phyloP scores from a whole-genome alignment of 92 coral and sea anemone species.

The Porites cylindrica region DNA sequence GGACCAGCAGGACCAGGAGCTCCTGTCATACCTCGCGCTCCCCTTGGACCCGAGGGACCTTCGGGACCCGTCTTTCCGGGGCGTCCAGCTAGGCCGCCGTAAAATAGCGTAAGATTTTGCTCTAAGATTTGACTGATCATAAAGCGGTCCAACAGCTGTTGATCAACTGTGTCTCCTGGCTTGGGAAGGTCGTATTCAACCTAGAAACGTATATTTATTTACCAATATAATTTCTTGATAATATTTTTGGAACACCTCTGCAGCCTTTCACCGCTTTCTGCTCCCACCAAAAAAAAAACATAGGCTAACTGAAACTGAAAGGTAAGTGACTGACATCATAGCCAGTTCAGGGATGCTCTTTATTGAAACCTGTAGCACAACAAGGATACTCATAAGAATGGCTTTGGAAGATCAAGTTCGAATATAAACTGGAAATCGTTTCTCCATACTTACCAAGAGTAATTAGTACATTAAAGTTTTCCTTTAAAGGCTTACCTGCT shows the following conservation, averaged over 20 bases:
- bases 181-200: constrained; percentile 85
- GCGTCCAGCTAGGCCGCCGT: constrained; percentile 94
- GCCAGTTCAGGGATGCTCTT: too few species aligned
- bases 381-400: not conserved
- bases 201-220: constrained; percentile 17
- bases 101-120: constrained; percentile 94
- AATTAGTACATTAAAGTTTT: not conserved
- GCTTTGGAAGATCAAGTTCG: not conserved
- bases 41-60: constrained; percentile 82
- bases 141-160: constrained; percentile 90
- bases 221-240: too few species aligned
- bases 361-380: too few species aligned
- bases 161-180: constrained; percentile 92
- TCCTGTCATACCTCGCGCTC: constrained; percentile 83
- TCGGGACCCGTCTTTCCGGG: constrained; percentile 85
- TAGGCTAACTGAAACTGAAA: too few species aligned
- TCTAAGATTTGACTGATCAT: constrained; percentile 97
- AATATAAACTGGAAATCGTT: not conserved
- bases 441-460: not conserved
- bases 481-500: not conserved
- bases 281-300: too few species aligned
- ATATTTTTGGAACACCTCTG: too few species aligned
- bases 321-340: too few species aligned
- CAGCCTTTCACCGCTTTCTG: too few species aligned
- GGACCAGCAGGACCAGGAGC: constrained; percentile 84